These are phyloP conservation scores for Lutjanus argentimaculatus DNA, from an alignment of 2,797 vertebrate species.

Conservation along the genomic window DNA sequence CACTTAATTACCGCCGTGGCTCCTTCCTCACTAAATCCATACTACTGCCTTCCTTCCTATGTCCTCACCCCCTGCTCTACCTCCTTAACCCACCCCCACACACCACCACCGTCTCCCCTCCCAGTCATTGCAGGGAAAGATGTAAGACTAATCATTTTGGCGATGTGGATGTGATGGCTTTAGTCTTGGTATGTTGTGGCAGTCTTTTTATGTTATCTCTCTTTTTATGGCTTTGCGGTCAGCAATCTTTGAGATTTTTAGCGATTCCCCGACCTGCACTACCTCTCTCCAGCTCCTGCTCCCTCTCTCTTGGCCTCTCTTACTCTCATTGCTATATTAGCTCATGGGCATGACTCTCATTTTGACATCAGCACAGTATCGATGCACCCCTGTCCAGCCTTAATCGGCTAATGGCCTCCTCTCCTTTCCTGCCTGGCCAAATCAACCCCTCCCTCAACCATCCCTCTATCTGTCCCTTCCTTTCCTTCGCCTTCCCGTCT, in stretches of 20 bases:
- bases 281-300: conserved; percentile 53
- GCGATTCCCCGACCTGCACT: conserved; percentile 71
- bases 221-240: conserved; percentile 71
- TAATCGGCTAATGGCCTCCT: conserved; percentile 89
- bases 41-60: conserved; percentile 67
- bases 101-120: background rate
- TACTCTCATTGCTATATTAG: conserved; percentile 77
- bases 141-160: conserved; percentile 69
- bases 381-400: conserved; percentile 84
- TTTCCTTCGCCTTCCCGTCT: conserved; percentile 69
- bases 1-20: conserved; percentile 86
- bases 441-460: conserved; percentile 78
- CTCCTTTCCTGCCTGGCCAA: conserved; percentile 80
- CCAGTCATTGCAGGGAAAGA: conserved; percentile 27
- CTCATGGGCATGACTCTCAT: conserved; percentile 81
- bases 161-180: conserved; percentile 57
- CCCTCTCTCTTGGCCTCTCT: conserved; percentile 56
- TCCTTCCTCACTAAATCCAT: conserved; percentile 73
- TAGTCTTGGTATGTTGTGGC: conserved; percentile 59
- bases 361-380: conserved; percentile 85
- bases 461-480: conserved; percentile 70
- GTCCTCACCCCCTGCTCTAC: conserved; percentile 67
- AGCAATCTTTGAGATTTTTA: conserved; percentile 68
- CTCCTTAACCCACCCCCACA: conserved; percentile 65
- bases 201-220: conserved; percentile 62